A percentile compares a stretch with the other conserved stretches of the same genome.
phyloP scores from a whole-genome alignment of 2,113 vertebrate genomes.

The Hippolais icterina region DNA sequence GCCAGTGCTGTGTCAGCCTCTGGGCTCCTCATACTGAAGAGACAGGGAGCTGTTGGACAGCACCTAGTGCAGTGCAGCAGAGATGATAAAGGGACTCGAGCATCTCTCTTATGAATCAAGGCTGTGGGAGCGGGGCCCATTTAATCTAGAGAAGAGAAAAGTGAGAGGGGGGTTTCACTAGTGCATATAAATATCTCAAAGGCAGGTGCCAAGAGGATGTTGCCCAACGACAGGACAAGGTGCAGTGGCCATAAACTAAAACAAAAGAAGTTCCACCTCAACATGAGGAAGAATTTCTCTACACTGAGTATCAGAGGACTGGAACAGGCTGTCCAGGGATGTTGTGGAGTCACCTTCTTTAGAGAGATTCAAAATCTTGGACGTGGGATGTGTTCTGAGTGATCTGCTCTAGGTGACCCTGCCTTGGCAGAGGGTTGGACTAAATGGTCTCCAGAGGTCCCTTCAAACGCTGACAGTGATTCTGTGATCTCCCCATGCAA shows the following conservation, averaged over 20 bases:
- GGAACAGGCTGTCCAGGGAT: background rate
- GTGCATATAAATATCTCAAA: background rate
- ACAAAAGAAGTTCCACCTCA: background rate
- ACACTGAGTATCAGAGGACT: background rate
- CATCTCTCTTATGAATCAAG: background rate
- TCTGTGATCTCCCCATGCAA: background rate
- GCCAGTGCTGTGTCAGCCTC: background rate
- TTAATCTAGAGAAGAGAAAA: background rate
- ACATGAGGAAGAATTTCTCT: background rate
- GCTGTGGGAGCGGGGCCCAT: background rate
- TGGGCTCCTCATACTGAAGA: fast-evolving
- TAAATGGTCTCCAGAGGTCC: background rate
- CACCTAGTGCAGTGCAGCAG: no score
- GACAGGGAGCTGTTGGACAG: background rate
- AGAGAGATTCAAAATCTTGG: background rate
- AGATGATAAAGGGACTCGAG: background rate
- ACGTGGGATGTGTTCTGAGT: fast-evolving
- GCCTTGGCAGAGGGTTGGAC: background rate
- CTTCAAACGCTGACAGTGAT: background rate
- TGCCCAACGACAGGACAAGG: fast-evolving
- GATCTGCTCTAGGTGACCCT: background rate
- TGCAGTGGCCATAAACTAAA: background rate
- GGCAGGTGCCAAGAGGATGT: background rate
- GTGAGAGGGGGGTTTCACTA: background rate
- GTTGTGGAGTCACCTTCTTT: no score